Conservation (phyloP, 2,113 vertebrate species). For the Laterallus jamaicensis region DNA sequence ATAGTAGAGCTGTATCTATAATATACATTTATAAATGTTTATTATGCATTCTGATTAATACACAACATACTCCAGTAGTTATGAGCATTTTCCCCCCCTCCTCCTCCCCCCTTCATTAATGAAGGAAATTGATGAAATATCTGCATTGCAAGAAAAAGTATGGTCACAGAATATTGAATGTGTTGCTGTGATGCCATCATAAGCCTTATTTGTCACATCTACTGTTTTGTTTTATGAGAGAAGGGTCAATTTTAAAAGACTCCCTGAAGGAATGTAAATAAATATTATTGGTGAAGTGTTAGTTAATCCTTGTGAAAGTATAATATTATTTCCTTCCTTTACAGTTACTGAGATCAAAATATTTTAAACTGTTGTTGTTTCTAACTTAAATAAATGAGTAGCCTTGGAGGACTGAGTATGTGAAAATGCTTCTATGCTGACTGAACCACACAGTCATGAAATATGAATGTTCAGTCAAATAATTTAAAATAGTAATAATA, state of each 20-base stretch:
- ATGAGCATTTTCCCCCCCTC: background rate
- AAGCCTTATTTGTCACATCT: background rate
- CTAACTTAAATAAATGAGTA: constrained; percentile 22
- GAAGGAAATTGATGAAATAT: background rate
- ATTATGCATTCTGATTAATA: background rate
- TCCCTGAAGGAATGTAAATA: constrained; percentile 40
- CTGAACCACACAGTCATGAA: background rate
- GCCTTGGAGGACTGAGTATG: background rate
- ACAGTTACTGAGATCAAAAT: constrained; percentile 27
- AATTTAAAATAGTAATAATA: background rate
- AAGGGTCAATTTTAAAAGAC: constrained; percentile 25
- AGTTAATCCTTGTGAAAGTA: constrained; percentile 37
- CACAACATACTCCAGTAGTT: background rate
- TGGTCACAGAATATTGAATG: background rate
- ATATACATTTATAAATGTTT: background rate
- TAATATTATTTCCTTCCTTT: background rate
- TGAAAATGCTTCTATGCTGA: background rate
- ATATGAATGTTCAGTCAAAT: background rate
- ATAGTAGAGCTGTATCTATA: background rate
- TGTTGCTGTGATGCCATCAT: background rate
- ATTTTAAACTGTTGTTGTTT: constrained; percentile 30
- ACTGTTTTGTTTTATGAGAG: constrained; percentile 45
- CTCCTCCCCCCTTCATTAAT: background rate
- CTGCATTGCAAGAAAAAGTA: background rate
- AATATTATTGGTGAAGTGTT: constrained; percentile 7